Conservation (phyloP, 2,113 vertebrate genomes). For the Embiotoca jacksoni region DNA sequence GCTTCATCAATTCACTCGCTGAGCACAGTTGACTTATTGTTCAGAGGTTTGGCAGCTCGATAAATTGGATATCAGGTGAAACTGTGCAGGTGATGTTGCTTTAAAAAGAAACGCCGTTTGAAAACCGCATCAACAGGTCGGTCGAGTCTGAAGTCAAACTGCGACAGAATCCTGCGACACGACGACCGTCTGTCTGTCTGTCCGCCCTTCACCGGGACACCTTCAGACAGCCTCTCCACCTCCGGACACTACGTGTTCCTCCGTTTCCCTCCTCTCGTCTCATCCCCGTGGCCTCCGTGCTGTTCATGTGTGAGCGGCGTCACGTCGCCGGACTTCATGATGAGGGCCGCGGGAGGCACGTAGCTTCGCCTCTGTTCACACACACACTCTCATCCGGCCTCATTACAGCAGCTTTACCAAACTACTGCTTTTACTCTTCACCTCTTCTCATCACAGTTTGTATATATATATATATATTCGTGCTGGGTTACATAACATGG, state of each 20-base stretch:
- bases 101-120: neutral
- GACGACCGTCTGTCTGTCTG: neutral
- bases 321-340: slow-evolving; percentile 53
- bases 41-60: neutral
- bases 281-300: neutral
- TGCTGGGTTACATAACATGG: slow-evolving; percentile 62
- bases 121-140: slow-evolving; percentile 66
- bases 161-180: slow-evolving; percentile 67
- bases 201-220: slow-evolving; percentile 31
- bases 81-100: neutral
- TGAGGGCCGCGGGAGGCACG: slow-evolving; percentile 48
- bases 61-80: neutral
- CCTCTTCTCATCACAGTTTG: too few species aligned
- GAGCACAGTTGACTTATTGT: neutral
- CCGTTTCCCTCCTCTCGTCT: neutral
- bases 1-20: neutral
- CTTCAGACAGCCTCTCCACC: neutral
- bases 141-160: slow-evolving; percentile 58
- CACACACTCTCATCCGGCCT: neutral
- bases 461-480: neutral
- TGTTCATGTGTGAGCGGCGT: slow-evolving; percentile 31
- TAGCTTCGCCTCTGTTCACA: slow-evolving; percentile 41
- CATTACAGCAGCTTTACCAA: neutral
- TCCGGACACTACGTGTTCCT: neutral
- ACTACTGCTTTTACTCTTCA: rapidly evolving